These are phyloP conservation scores for Lochmaea capreae DNA, from an alignment of 2,888 invertebrate species.

Conservation along the genomic window DNA sequence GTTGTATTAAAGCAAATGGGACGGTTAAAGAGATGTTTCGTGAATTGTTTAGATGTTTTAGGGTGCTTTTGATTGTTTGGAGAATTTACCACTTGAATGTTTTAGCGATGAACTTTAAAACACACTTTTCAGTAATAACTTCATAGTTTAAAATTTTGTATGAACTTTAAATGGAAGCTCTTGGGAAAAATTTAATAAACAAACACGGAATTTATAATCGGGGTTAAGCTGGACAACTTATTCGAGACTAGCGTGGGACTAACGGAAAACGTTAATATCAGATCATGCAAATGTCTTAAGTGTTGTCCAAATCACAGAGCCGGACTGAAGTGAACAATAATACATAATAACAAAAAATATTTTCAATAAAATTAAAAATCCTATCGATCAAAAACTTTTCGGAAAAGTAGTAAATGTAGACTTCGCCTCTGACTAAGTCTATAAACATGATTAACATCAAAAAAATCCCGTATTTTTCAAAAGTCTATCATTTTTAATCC, in stretches of 20 bases:
- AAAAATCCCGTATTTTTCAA: too few relatives aligned
- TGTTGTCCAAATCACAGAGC: not conserved
- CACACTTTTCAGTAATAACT: not conserved
- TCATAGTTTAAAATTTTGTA: not conserved
- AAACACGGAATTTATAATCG: not conserved
- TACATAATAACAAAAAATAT: too few relatives aligned
- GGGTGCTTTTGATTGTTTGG: conserved; percentile 28
- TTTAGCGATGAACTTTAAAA: not conserved
- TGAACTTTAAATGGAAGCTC: not conserved
- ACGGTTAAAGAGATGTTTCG: conserved; percentile 30
- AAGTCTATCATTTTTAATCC: too few relatives aligned
- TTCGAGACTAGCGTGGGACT: not conserved
- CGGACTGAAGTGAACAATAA: not conserved
- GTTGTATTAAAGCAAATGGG: conserved; percentile 33
- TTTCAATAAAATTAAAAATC: not conserved
- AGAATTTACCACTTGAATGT: conserved; percentile 13
- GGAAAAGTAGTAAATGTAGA: too few relatives aligned
- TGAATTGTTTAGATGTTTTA: conserved; percentile 32
- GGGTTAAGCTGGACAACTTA: not conserved
- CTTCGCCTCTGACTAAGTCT: too few relatives aligned
- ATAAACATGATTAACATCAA: too few relatives aligned
- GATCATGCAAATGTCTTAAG: not conserved
- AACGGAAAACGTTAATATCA: not conserved
- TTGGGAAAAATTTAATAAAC: not conserved
- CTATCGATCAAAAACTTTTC: too few relatives aligned